phyloP scores from a whole-genome alignment of 2,888 invertebrate genomes.

The Acanthosoma haemorrhoidale region DNA sequence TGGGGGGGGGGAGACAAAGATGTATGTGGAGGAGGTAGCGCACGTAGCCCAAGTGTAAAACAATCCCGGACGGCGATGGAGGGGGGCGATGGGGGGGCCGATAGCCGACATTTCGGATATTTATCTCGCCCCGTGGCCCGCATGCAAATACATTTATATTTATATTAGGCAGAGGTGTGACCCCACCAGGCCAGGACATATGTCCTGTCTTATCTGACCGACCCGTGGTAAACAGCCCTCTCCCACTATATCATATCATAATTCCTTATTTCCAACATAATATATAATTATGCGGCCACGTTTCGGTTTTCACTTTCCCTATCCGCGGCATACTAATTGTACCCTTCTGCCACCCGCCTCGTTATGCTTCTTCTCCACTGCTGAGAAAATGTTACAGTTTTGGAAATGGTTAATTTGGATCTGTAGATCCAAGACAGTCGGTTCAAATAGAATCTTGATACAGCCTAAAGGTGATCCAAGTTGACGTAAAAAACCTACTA shows the following conservation, averaged over 20 bases:
- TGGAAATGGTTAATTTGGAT: too few species aligned
- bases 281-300: not conserved
- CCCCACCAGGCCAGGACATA: not conserved
- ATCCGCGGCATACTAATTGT: conserved; percentile 3
- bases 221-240: not conserved
- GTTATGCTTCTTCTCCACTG: too few species aligned
- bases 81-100: not conserved
- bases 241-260: not conserved
- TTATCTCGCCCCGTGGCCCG: not conserved
- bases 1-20: not conserved
- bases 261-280: not conserved
- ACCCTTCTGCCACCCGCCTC: too few species aligned
- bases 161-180: conserved; percentile 15
- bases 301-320: conserved; percentile 4
- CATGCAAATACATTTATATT: conserved; percentile 20
- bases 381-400: too few species aligned
- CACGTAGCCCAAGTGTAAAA: not conserved
- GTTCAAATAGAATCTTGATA: too few species aligned
- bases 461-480: too few species aligned
- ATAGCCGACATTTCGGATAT: conserved; percentile 7
- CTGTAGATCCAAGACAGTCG: too few species aligned
- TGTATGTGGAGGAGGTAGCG: not conserved
- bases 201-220: conserved; percentile 2
- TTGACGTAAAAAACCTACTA: too few species aligned
- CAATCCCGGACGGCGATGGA: not conserved